These are phyloP conservation scores for Leucania comma DNA, from an alignment of 2,888 invertebrate species.

Conservation along the genomic window DNA sequence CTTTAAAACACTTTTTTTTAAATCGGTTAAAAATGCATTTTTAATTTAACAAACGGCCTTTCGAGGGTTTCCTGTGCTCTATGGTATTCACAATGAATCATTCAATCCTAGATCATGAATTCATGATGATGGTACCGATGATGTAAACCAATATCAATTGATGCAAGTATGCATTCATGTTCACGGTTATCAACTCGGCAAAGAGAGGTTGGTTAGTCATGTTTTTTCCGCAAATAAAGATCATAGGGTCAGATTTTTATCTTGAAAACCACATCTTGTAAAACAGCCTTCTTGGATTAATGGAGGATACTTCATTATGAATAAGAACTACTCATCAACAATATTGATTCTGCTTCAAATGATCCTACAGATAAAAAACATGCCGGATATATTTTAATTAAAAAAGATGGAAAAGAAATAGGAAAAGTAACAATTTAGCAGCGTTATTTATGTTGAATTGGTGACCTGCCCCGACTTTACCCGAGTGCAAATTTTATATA, in stretches of 20 bases:
- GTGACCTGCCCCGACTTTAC: too few species aligned
- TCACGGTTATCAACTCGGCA: constrained; percentile 21
- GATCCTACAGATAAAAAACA: not conserved
- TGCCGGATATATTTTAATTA: too few species aligned
- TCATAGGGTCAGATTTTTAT: constrained; percentile 46
- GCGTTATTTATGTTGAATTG: too few species aligned
- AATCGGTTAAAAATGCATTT: too few species aligned
- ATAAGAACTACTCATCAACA: not conserved
- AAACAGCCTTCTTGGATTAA: not conserved
- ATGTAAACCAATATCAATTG: constrained; percentile 35
- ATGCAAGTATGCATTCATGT: constrained; percentile 14
- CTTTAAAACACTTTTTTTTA: too few species aligned
- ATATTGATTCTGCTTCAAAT: not conserved
- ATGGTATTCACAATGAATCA: constrained; percentile 43
- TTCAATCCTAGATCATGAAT: constrained; percentile 32
- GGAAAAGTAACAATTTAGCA: too few species aligned
- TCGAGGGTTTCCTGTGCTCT: not conserved
- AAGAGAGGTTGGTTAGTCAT: constrained; percentile 46
- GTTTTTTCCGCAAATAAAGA: constrained; percentile 41
- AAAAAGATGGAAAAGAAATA: too few species aligned
- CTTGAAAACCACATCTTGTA: constrained; percentile 14
- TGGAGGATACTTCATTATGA: constrained; percentile 18
- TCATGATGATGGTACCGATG: constrained; percentile 19
- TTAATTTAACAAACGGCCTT: too few species aligned
- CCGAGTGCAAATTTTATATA: too few species aligned